Conservation (phyloP, 2,888 invertebrate species). For the Zeuzera pyrina region DNA sequence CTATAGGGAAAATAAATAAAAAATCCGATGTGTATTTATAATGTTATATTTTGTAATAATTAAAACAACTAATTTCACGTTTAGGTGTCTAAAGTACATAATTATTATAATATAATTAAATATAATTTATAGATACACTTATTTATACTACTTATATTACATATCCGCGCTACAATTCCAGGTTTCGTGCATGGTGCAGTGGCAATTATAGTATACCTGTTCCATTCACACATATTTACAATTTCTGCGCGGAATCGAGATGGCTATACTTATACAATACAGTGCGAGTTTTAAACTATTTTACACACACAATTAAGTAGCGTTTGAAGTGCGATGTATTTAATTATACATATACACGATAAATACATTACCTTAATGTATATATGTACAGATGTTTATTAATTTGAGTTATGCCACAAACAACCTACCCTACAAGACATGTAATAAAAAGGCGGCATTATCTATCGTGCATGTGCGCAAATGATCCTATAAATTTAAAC, state of each 20-base stretch:
- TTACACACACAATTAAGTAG: too few relatives aligned
- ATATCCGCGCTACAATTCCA: slow-evolving; percentile 58
- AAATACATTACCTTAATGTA: too few relatives aligned
- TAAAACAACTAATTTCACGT: slow-evolving; percentile 53
- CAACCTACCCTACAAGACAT: too few relatives aligned
- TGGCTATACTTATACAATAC: too few relatives aligned
- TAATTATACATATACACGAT: too few relatives aligned
- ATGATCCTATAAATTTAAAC: too few relatives aligned
- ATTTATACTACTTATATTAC: background rate
- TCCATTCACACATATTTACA: slow-evolving; percentile 40
- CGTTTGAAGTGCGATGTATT: too few relatives aligned
- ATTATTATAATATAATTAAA: background rate
- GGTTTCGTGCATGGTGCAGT: slow-evolving; percentile 61
- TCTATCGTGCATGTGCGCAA: too few relatives aligned
- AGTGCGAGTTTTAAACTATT: too few relatives aligned
- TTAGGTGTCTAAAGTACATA: slow-evolving; percentile 22
- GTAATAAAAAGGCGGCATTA: too few relatives aligned
- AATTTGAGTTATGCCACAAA: too few relatives aligned
- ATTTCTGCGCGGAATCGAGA: slow-evolving; percentile 36
- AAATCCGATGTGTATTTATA: slow-evolving; percentile 26
- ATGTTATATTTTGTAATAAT: slow-evolving; percentile 55
- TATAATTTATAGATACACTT: background rate
- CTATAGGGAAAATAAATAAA: slow-evolving; percentile 21
- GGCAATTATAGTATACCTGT: slow-evolving; percentile 23
- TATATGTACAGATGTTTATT: too few relatives aligned